Evolutionary conservation across 2,888 invertebrate species (phyloP).

Genomic region (Athripsodes cinereus): DNA sequence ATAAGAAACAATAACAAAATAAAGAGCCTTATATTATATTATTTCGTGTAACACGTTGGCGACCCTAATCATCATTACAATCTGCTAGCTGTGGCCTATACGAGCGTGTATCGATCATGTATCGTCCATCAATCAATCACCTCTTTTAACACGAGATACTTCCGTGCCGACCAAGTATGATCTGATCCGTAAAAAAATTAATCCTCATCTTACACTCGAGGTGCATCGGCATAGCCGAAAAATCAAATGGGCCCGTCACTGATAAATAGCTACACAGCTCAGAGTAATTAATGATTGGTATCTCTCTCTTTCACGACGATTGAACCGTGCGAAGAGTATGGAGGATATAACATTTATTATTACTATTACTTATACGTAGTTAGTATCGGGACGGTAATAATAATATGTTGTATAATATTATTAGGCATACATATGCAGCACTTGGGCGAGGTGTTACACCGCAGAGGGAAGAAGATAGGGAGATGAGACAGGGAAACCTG

Average conservation of each 20-base stretch:
- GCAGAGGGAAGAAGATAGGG: conserved; percentile 1
- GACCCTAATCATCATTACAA: background rate
- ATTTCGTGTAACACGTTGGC: background rate
- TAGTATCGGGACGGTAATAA: too few relatives aligned
- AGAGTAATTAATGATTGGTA: conserved; percentile 27
- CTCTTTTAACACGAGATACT: conserved; percentile 10
- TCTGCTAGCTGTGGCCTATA: background rate
- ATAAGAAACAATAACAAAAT: too few relatives aligned
- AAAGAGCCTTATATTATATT: too few relatives aligned
- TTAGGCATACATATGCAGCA: background rate
- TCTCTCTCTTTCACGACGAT: conserved; percentile 14
- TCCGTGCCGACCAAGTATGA: conserved; percentile 11
- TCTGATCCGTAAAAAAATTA: conserved; percentile 18
- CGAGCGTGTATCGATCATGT: conserved; percentile 12
- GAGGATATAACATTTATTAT: background rate
- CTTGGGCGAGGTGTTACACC: background rate
- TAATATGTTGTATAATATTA: too few relatives aligned
- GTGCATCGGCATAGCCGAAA: conserved; percentile 18
- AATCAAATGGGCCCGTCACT: conserved; percentile 21
- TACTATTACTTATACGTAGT: too few relatives aligned
- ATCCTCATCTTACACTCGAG: conserved; percentile 16
- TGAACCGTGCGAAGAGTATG: background rate
- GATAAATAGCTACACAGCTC: conserved; percentile 18
- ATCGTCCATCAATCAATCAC: conserved; percentile 17
- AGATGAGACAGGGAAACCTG: conserved; percentile 12